Conservation (phyloP, 2,113 vertebrate genomes). For the Passer domesticus region DNA sequence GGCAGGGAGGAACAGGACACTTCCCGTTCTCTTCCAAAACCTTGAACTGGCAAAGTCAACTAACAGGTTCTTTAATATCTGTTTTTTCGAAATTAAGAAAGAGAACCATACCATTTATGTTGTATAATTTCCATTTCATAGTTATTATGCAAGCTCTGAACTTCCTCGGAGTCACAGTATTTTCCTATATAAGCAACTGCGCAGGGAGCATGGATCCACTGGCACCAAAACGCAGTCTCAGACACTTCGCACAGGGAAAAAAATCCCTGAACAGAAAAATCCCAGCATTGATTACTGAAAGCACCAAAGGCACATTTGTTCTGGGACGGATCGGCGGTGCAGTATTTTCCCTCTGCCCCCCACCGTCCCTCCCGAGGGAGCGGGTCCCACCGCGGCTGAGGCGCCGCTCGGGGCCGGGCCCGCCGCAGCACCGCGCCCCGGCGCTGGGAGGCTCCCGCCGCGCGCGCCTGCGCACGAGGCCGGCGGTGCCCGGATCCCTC, state of each 20-base stretch:
- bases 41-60: neutral
- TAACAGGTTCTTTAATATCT: rapidly evolving
- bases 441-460: neutral
- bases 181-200: neutral
- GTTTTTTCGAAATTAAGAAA: neutral
- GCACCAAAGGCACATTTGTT: neutral
- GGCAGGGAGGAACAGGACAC: rapidly evolving
- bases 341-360: rapidly evolving
- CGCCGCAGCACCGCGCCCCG: neutral
- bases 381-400: rapidly evolving
- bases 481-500: no score
- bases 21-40: neutral
- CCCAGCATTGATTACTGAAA: neutral
- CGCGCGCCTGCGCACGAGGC: no score
- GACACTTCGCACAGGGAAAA: neutral
- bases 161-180: neutral
- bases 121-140: neutral
- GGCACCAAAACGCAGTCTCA: neutral
- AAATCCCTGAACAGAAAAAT: neutral
- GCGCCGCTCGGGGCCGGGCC: neutral
- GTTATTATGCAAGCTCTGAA: neutral
- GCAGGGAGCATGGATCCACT: neutral
- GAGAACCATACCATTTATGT: neutral
- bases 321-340: rapidly evolving
- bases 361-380: rapidly evolving